Evolutionary conservation across 1,140 invertebrate species (phyloP), one percentile per base, ranked within the genome.

Genomic region (Popillia japonica): DNA sequence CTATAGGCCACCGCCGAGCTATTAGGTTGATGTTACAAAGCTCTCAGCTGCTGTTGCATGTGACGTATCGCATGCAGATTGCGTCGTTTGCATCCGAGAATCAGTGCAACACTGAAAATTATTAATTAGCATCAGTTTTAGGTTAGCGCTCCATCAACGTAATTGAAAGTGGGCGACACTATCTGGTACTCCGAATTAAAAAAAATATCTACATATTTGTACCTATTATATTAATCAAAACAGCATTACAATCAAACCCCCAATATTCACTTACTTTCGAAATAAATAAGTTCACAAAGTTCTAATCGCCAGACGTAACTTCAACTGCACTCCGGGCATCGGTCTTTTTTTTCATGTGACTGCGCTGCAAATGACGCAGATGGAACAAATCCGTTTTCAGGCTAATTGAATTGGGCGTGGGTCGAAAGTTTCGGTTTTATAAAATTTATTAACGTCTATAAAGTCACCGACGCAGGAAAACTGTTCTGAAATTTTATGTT

Each of bases 401-500:
- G 48, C 48, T 55, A 55, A 55, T 55, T 55, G 48, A 17, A 55
- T 55, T 14, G 48, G 17, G 48, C 48, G 48, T 55, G 48, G 48
- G 48, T 55, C 48, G 48, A 14, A 55, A 55, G 48, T 55, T 55
- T 55, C 48, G 48, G 48, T 55, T 55, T 55, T 55, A 55, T 55
- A 55, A 55, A 55, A 55, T 55, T 55, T 55, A 55, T 55, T 55
- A 55, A 55, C 48, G 48, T 55, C 48, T 55, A 55, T 55, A 44
- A 44, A 14, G 42, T 10, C 14, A 7, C 9, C 48, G 48, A 55
- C 14, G 48, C 1, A 55, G 14, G 48, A n/a, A 55, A 55, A 55
- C 17, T 55, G 48, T 17, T 55, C 48, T 55, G 48, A n/a, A 55
- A 55, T 55, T 55, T 55, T 55, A 55, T 17, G 48, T 14, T 34